Evolutionary conservation across 1,140 invertebrate species (phyloP), one percentile per base, ranked within the genome.

Genomic region (Drosophila novamexicana): DNA sequence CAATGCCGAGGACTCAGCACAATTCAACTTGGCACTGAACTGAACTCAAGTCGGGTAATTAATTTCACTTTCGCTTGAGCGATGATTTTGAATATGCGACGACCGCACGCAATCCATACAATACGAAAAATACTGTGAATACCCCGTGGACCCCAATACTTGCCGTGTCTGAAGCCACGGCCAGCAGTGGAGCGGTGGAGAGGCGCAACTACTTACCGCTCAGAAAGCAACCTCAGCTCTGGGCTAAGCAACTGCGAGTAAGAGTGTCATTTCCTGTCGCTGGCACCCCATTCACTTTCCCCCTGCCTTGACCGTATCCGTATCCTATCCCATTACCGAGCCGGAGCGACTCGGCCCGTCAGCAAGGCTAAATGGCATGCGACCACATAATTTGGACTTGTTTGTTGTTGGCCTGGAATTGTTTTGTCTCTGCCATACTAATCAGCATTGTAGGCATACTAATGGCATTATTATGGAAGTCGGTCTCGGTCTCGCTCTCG

Each of bases 31-130:
- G 44, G 22, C 39, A 44, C 57, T 45, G 39, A 67, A 54, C 70
- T 49, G 42, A 69, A 62, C 57, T 69, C 57, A 74, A 74, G 66
- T 69, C 52, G 71, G 57, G 84, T 88, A 88, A 88, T 88, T 88
- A 88, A 88, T 88, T 89, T 89, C 84, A 84, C 80, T 89, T 88
- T 88, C 80, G 84, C 66, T 79, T 81, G 73, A 89, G 84, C 84
- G 79, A 89, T 83, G 83, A 84, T 81, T 83, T 89, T 88, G 83
- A 88, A 88, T 80, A 89, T 80, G 62, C 65, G 56, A 57, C 70
- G 52, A 61, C 40, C 70, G 64, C 84, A 89, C 80, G 84, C 84
- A 80, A 86, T 71, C 68, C 72, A 69, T 66, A 61, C 76, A 65
- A 49, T 54, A 68, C 42, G 45, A 45, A 53, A 29, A 53, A 10